These are phyloP conservation scores for Balearica regulorum DNA, from an alignment of 2,797 vertebrate genomes.

Conservation along the genomic window DNA sequence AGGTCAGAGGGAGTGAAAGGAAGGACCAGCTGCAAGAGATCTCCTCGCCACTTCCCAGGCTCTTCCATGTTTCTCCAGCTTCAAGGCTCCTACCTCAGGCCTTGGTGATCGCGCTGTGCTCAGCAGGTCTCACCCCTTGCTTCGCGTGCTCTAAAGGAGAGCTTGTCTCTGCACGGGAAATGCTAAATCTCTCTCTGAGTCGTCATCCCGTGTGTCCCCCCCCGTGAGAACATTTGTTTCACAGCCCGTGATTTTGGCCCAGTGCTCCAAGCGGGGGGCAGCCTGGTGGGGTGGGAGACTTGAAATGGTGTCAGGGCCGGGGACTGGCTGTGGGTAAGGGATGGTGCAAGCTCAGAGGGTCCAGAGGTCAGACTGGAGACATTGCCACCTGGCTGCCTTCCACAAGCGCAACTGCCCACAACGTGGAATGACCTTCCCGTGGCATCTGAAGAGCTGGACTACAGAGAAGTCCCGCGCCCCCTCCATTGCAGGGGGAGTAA, in stretches of 20 bases:
- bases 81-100: neutral
- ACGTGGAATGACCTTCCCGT: accelerated
- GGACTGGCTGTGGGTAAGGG: neutral
- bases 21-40: neutral
- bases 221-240: neutral
- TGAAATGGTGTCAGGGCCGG: neutral
- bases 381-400: neutral
- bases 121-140: neutral
- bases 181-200: neutral
- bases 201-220: too few species aligned
- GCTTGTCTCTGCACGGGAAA: neutral
- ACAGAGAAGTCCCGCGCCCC: neutral
- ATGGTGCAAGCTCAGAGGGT: too few species aligned
- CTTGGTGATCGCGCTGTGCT: neutral
- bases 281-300: neutral
- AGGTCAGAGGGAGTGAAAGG: neutral
- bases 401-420: neutral
- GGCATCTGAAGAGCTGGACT: neutral
- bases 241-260: neutral
- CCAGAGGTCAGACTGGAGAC: neutral
- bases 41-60: neutral
- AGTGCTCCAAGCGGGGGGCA: neutral
- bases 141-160: neutral
- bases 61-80: neutral
- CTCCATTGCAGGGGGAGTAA: neutral